Base-by-base conservation (phyloP, 2,888 invertebrate genomes). In the Lapara coniferarum region DNA sequence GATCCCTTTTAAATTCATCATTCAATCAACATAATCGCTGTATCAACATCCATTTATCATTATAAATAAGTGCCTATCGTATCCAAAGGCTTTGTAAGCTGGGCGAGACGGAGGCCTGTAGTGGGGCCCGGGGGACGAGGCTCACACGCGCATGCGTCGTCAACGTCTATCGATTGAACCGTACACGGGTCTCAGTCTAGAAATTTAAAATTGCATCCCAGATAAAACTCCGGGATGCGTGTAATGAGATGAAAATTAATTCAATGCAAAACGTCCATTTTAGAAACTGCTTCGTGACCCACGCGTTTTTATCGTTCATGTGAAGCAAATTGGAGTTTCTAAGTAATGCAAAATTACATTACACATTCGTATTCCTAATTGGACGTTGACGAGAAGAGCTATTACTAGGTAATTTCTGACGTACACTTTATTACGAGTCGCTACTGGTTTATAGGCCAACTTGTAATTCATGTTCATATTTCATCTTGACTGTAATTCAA, bases 1-100 rank as follows among this genome's bases (percentile, higher is more conserved):
- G 63, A 46, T 19, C 44, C 44, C 49, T 30, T 25, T 44, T 58
- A 66, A 57, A 69, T 67, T 19, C 53, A 77, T 74, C 51, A 72
- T 69, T 71, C 68, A 72, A 72, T 71, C 58, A 72, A 44, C 14
- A 67, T 71, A 69, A 72, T 72, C 66, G 67, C 56, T 68, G 63
- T 70, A 71, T 71, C 55, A 73, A 68, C 71, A 19, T 70, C 70
- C 73, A 77, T 78, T 76, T 75, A 73, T 75, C 74, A 74, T 73
- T 63, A 46, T 63, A 63, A 63, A 63, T 63, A 63, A 63, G 63
- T 63, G 49, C 46, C 63, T 63, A 46, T 12, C 30, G 37, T 16
- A 25, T 63, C 63, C 19, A 12, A 49, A 63, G 63, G 63, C 63
- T 63, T 63, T 63, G 49, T 63, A 63, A 49, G 13, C 12, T 46